Evolutionary conservation across 2,113 vertebrate genomes (phyloP).

Genomic region (Elephantulus edwardii): DNA sequence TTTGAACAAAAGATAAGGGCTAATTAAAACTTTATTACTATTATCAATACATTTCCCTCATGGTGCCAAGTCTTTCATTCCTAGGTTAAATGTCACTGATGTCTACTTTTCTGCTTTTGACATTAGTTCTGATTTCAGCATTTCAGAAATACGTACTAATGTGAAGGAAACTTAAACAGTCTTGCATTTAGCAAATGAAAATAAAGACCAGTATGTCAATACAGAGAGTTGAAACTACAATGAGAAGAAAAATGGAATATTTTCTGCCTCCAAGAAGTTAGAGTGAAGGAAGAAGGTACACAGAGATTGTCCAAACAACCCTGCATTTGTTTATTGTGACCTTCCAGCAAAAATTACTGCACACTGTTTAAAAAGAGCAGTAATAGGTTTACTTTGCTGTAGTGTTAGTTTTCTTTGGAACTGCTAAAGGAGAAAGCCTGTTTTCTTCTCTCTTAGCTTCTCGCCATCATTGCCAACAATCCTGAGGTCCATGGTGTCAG

Average conservation of each 20-base stretch:
- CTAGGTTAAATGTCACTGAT: neutral
- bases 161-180: neutral
- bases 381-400: too few species aligned
- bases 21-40: neutral
- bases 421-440: too few species aligned
- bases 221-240: neutral
- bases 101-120: neutral
- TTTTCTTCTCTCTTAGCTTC: too few species aligned
- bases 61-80: neutral
- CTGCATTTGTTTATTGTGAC: too few species aligned
- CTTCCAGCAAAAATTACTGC: too few species aligned
- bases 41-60: neutral
- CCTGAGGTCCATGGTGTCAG: too few species aligned
- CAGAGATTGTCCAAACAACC: neutral
- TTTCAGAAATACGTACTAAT: neutral
- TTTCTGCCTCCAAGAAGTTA: neutral
- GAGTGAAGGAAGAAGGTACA: neutral
- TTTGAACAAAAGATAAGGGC: constrained; percentile 32
- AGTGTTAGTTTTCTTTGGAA: too few species aligned
- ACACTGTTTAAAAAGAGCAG: too few species aligned
- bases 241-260: neutral
- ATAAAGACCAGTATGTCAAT: neutral
- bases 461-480: too few species aligned
- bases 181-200: neutral
- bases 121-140: neutral